Percentiles rank a stretch among this genome's conserved stretches.
phyloP scores from a whole-genome alignment of 2,888 invertebrate genomes.

The Phalera bucephala region DNA sequence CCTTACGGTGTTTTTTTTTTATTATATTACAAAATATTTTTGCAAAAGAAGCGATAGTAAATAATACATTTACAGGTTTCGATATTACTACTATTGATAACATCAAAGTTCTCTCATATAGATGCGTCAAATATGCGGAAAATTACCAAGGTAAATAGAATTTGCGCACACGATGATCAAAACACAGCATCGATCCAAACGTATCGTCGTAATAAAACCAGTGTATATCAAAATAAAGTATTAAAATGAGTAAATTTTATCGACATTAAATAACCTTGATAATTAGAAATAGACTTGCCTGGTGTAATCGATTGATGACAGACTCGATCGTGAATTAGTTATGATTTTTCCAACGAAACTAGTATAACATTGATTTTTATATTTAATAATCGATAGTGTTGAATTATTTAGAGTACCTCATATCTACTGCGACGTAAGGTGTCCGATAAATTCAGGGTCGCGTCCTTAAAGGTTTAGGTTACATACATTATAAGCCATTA shows the following conservation, averaged over 20 bases:
- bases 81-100: too few relatives aligned
- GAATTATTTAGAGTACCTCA: not conserved
- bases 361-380: slow-evolving; percentile 9
- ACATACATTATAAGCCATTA: not conserved
- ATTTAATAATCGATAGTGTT: slow-evolving; percentile 3
- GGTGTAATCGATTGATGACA: slow-evolving; percentile 22
- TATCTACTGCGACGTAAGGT: not conserved
- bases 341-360: slow-evolving; percentile 11
- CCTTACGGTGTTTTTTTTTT: too few relatives aligned
- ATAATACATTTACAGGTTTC: too few relatives aligned
- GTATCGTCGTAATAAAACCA: not conserved
- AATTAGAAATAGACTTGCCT: slow-evolving; percentile 11
- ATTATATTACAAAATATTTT: too few relatives aligned
- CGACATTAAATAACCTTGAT: slow-evolving; percentile 22
- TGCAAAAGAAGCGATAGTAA: too few relatives aligned
- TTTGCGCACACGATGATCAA: not conserved
- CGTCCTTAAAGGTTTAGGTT: not conserved
- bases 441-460: not conserved
- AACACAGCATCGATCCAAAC: not conserved
- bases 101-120: too few relatives aligned
- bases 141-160: not conserved
- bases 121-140: not conserved
- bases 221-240: slow-evolving; percentile 1
- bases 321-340: slow-evolving; percentile 26
- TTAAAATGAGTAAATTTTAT: not conserved